Conservation (phyloP, 2,113 vertebrate species). For the Chlorodrepanis virens region DNA sequence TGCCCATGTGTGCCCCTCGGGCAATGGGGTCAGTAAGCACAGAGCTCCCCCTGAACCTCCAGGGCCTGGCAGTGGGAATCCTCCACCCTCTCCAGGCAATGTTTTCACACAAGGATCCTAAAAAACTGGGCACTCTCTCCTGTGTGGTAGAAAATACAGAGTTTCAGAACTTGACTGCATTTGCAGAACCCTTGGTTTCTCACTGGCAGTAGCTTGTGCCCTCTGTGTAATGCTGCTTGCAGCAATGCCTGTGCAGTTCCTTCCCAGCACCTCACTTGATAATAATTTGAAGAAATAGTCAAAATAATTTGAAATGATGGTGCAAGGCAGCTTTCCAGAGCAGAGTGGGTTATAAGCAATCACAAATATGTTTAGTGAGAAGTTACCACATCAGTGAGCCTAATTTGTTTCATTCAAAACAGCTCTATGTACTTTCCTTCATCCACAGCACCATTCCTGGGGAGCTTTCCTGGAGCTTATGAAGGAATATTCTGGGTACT, state of each 20-base stretch:
- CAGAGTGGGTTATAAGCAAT: neutral
- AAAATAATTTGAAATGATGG: neutral
- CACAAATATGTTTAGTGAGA: neutral
- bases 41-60: accelerated
- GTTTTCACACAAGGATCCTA: accelerated
- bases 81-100: accelerated
- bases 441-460: neutral
- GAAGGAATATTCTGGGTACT: neutral
- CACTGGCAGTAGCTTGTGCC: neutral
- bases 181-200: neutral
- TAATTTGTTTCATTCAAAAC: neutral
- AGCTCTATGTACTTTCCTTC: neutral
- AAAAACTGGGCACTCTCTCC: neutral
- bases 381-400: neutral
- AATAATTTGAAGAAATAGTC: neutral
- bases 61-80: accelerated
- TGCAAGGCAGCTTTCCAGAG: neutral
- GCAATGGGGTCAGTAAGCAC: accelerated
- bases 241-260: neutral
- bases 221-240: neutral
- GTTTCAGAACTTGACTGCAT: neutral
- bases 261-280: neutral
- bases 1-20: accelerated
- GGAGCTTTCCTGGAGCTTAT: neutral
- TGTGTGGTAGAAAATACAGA: neutral